A percentile compares a stretch with the other conserved stretches of the same genome.
These are phyloP conservation scores for Vollenhovia emeryi DNA, from an alignment of 1,140 invertebrate species.

Conservation along the genomic window DNA sequence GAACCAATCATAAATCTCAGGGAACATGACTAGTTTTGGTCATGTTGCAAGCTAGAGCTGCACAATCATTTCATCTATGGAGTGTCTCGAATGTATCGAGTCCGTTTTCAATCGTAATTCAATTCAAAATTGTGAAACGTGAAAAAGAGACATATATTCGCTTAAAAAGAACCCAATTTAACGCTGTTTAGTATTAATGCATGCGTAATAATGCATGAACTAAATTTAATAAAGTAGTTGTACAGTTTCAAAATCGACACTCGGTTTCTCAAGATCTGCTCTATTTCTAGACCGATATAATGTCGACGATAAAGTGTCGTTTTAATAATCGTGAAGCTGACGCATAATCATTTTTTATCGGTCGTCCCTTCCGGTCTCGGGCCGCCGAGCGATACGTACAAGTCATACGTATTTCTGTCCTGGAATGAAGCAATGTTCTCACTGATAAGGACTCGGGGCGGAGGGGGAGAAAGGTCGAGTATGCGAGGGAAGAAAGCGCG, in stretches of 20 bases:
- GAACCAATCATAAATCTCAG: conserved; percentile 45
- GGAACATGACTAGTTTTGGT: neutral
- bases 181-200: neutral
- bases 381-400: neutral
- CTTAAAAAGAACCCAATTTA: neutral
- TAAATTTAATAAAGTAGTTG: neutral
- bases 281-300: neutral
- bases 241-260: neutral
- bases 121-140: neutral
- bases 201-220: neutral
- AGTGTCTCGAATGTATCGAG: too few species aligned
- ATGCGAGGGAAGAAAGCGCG: conserved; percentile 55
- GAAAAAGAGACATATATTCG: neutral
- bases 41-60: neutral
- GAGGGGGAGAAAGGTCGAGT: conserved; percentile 25
- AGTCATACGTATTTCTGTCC: conserved; percentile 18
- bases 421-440: conserved; percentile 29
- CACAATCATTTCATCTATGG: neutral
- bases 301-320: neutral
- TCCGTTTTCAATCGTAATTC: neutral
- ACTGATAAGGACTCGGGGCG: neutral
- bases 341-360: conserved; percentile 59
- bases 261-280: neutral
- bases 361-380: conserved; percentile 25
- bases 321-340: conserved; percentile 22